Evolutionary conservation across 1,140 invertebrate genomes (phyloP).

Genomic region (Metopolophium dirhodum): DNA sequence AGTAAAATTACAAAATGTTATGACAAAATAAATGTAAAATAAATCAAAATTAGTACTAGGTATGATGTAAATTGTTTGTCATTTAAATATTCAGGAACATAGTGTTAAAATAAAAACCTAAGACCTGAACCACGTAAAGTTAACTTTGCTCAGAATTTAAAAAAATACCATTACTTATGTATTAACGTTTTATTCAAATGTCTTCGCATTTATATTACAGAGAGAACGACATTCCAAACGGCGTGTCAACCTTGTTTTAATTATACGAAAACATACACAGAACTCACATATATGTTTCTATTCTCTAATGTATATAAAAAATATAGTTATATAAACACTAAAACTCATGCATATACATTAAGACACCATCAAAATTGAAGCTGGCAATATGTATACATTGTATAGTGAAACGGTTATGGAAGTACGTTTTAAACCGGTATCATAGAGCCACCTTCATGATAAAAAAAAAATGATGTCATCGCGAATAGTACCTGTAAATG

Average conservation of each 20-base stretch:
- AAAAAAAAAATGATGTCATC: slow-evolving; percentile 12
- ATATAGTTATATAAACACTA: background rate
- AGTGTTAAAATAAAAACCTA: background rate
- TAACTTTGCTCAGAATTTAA: background rate
- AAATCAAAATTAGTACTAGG: background rate
- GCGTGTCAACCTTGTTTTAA: background rate
- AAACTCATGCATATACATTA: background rate
- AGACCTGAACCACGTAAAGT: too few relatives aligned
- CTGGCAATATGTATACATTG: background rate
- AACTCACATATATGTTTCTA: background rate
- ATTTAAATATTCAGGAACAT: background rate
- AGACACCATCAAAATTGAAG: background rate
- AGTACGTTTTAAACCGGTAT: slow-evolving; percentile 23
- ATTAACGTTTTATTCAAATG: background rate
- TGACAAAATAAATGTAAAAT: too few relatives aligned
- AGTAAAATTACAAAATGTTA: background rate
- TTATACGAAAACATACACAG: background rate
- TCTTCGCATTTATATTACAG: background rate
- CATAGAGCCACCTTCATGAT: background rate
- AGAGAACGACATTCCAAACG: background rate
- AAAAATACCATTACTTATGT: background rate
- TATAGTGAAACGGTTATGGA: background rate
- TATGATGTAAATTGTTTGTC: background rate
- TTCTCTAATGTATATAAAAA: background rate
- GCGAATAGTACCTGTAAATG: background rate